Evolutionary conservation across 2,888 invertebrate genomes (phyloP), one percentile per base, ranked within the genome.

Genomic region (Catocala nupta): DNA sequence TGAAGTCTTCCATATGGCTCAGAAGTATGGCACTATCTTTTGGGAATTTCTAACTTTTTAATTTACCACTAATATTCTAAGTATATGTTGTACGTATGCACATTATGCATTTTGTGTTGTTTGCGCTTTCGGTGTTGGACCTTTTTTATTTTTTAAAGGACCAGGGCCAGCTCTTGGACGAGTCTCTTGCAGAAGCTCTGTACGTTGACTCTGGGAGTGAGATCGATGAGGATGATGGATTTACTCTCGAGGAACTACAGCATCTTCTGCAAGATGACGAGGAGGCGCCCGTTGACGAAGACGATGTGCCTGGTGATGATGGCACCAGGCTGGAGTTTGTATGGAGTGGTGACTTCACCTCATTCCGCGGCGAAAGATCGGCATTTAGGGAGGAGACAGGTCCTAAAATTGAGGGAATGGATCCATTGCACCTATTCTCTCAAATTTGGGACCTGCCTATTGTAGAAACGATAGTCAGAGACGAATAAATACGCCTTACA

Each of bases 371-470:
- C 33, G 48, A 49, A 49, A 49, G 11, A 48, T 56, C 52, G 25
- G 48, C 42, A 25, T 50, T 51, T 34, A 11, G 10, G 4, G 54
- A 65, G 16, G 25, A 25, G 36, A 25, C 10, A n/a, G 53, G 59
- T 53, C 59, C 59, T 34, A 53, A 36, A 44, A n/a, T n/a, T n/a
- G n/a, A n/a, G n/a, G n/a, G n/a, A n/a, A n/a, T n/a, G n/a, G n/a
- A n/a, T n/a, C n/a, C 44, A 6, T 16, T 43, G 16, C 10, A 62
- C 3, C 10, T 56, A n/a, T 58, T 60, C 16, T 44, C 48, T 44
- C 54, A 60, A 55, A 45, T 60, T 54, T 61, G 56, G 58, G 61
- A 61, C 44, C 51, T 55, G 50, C 48, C 52, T 13, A 47, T 62
- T 11, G 55, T 62, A 52, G 43, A 44, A 33, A 52, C 50, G 13